phyloP scores from a whole-genome alignment of 1,140 invertebrate genomes.

The Eupristina koningsbergeri region DNA sequence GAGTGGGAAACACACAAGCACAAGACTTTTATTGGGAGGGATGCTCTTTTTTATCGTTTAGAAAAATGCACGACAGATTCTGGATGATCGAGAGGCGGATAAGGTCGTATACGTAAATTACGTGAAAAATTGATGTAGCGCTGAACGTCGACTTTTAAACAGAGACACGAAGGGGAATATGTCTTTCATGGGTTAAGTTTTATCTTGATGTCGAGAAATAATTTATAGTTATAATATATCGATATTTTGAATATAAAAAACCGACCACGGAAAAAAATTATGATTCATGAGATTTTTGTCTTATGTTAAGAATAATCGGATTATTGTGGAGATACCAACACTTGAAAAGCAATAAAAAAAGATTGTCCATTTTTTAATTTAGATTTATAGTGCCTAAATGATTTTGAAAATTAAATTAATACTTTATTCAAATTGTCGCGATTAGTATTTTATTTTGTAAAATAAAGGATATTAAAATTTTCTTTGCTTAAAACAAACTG shows the following conservation, averaged over 20 bases:
- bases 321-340: neutral
- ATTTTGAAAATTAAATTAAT: neutral
- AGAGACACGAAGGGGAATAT: neutral
- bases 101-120: neutral
- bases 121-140: neutral
- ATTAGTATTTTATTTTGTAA: neutral
- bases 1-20: neutral
- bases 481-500: too few species aligned
- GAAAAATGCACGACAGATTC: too few species aligned
- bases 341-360: neutral
- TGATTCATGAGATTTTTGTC: neutral
- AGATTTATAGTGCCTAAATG: neutral
- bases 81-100: neutral
- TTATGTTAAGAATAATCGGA: neutral
- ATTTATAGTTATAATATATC: neutral
- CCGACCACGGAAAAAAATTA: neutral
- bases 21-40: neutral
- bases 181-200: neutral
- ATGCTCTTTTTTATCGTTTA: neutral
- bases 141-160: neutral
- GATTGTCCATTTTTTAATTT: neutral
- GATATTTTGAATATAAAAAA: neutral
- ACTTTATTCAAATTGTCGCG: neutral
- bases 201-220: neutral
- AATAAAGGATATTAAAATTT: too few species aligned